Evolutionary conservation across 2,888 invertebrate species (phyloP).

Genomic region (Timema cristinae): DNA sequence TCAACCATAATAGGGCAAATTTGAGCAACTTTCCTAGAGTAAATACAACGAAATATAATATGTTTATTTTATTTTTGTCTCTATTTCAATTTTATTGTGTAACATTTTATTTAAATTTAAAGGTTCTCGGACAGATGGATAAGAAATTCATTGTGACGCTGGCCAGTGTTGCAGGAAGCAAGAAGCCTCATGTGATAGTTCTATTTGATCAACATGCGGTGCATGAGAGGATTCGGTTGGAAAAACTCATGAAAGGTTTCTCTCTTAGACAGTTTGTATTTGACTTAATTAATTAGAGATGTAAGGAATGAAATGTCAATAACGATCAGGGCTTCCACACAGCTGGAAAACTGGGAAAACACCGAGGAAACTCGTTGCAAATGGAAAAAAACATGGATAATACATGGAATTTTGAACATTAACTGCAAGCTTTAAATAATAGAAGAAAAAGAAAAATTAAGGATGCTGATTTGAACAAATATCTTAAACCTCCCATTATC

Average conservation of each 20-base stretch:
- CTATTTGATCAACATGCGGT: conserved; percentile 86
- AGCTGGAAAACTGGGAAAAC: background rate
- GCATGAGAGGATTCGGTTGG: conserved; percentile 76
- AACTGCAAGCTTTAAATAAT: too few species aligned
- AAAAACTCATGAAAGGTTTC: conserved; percentile 57
- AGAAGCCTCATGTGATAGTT: conserved; percentile 52
- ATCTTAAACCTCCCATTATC: too few species aligned
- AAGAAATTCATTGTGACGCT: conserved; percentile 64
- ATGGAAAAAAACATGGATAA: too few species aligned
- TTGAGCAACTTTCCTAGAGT: too few species aligned
- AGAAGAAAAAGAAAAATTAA: too few species aligned
- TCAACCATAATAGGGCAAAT: too few species aligned
- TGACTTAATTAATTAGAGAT: background rate
- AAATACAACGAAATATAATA: too few species aligned
- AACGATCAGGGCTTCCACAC: background rate
- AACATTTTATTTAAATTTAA: too few species aligned
- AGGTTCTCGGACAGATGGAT: conserved; percentile 73
- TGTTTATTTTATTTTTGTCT: too few species aligned
- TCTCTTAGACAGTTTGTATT: conserved; percentile 38
- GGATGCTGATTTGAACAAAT: too few species aligned
- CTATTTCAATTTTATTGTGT: too few species aligned
- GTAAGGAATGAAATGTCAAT: background rate
- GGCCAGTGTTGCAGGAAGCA: conserved; percentile 38
- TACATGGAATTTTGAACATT: too few species aligned
- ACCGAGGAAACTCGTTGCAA: background rate